These are phyloP conservation scores for Melanchra persicariae DNA, from an alignment of 2,888 invertebrate species.

Conservation along the genomic window DNA sequence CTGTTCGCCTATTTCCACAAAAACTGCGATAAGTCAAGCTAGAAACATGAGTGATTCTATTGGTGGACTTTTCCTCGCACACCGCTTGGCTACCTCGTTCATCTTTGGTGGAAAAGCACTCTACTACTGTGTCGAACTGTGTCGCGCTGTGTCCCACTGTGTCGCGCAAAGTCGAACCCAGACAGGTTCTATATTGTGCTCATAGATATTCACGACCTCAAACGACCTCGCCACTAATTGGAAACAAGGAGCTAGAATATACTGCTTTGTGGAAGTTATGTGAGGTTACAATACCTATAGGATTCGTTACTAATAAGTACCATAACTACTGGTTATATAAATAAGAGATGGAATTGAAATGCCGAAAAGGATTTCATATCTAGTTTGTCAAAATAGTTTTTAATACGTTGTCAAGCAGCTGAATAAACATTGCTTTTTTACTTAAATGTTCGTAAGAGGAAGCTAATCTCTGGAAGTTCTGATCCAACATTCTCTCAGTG, in stretches of 20 bases:
- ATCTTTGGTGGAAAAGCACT: not conserved
- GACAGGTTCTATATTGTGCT: constrained; percentile 23
- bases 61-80: too few relatives aligned
- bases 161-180: constrained; percentile 22
- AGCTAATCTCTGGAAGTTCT: too few relatives aligned
- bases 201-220: constrained; percentile 53
- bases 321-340: not conserved
- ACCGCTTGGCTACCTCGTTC: not conserved
- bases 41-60: too few relatives aligned
- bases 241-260: constrained; percentile 25
- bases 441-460: too few relatives aligned
- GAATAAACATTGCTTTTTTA: too few relatives aligned
- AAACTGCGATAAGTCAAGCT: too few relatives aligned
- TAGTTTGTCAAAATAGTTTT: too few relatives aligned
- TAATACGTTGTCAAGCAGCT: not conserved
- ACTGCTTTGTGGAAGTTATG: constrained; percentile 12
- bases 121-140: not conserved
- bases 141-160: not conserved
- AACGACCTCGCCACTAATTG: constrained; percentile 48
- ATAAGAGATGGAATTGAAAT: not conserved
- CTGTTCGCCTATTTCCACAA: too few relatives aligned
- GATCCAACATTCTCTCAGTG: too few relatives aligned
- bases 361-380: too few relatives aligned
- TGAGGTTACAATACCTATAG: constrained; percentile 8
- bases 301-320: not conserved